Conservation (phyloP, 2,113 vertebrate species). For the Rousettus leschenaultii region DNA sequence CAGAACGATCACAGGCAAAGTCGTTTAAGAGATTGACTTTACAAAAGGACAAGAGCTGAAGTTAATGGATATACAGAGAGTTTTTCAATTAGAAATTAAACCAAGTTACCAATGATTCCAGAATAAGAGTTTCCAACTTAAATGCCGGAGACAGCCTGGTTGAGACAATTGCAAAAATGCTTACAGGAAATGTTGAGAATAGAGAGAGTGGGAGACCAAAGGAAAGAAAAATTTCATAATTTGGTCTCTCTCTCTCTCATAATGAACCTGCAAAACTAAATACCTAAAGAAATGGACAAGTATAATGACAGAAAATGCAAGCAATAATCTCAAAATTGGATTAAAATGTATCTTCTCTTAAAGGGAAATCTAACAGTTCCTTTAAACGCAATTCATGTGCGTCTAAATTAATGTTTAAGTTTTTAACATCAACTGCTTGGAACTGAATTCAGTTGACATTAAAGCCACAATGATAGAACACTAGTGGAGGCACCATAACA, state of each 20-base stretch:
- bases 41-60: neutral
- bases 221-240: neutral
- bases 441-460: neutral
- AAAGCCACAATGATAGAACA: neutral
- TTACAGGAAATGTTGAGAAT: neutral
- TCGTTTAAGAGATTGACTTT: neutral
- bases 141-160: rapidly evolving
- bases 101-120: neutral
- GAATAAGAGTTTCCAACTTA: neutral
- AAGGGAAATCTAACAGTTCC: neutral
- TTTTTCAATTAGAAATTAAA: neutral
- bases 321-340: neutral
- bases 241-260: neutral
- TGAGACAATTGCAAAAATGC: neutral
- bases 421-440: neutral
- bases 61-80: neutral
- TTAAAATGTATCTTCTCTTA: neutral
- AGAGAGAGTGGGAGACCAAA: neutral
- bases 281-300: neutral
- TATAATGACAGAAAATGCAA: neutral
- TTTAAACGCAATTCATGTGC: neutral
- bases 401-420: neutral
- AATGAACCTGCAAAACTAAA: neutral
- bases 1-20: neutral
- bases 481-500: neutral